Percentiles rank a stretch among this genome's conserved stretches.
phyloP scores from a whole-genome alignment of 2,888 invertebrate species.

The Epistrophe grossulariae region DNA sequence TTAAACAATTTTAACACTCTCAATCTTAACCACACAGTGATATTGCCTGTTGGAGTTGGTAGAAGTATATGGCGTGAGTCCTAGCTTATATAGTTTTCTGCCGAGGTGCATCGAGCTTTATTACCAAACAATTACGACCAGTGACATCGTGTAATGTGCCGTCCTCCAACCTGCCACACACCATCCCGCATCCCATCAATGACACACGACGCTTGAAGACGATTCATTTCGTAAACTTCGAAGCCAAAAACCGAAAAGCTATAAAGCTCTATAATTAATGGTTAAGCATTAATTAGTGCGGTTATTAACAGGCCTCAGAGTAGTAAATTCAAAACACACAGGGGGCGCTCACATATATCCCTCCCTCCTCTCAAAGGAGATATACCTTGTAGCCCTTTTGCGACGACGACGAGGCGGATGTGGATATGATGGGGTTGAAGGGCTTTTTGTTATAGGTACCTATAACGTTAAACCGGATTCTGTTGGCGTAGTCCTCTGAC shows the following conservation, averaged over 20 bases:
- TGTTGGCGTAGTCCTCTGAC: constrained; percentile 28
- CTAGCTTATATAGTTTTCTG: constrained; percentile 24
- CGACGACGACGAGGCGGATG: constrained; percentile 8
- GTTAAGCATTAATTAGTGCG: constrained; percentile 76
- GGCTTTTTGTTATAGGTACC: constrained; percentile 28
- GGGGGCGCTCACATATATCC: background rate
- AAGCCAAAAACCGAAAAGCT: constrained; percentile 74
- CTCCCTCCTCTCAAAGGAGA: background rate
- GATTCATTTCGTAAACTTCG: constrained; percentile 73
- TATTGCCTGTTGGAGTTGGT: constrained; percentile 27
- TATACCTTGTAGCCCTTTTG: constrained; percentile 32
- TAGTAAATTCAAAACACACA: constrained; percentile 71
- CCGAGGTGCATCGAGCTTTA: constrained; percentile 39
- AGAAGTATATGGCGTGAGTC: background rate
- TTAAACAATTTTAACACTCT: constrained; percentile 54
- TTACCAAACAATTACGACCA: constrained; percentile 44
- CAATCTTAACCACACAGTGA: constrained; percentile 50
- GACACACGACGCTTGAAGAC: constrained; percentile 47
- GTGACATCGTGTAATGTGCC: constrained; percentile 39
- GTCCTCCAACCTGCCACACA: background rate
- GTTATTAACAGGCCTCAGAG: constrained; percentile 75
- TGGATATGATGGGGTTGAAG: background rate
- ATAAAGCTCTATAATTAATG: constrained; percentile 74
- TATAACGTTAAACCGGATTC: background rate
- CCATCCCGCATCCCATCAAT: background rate